Conservation (phyloP, 1,140 invertebrate species). For the Papilio helenus region DNA sequence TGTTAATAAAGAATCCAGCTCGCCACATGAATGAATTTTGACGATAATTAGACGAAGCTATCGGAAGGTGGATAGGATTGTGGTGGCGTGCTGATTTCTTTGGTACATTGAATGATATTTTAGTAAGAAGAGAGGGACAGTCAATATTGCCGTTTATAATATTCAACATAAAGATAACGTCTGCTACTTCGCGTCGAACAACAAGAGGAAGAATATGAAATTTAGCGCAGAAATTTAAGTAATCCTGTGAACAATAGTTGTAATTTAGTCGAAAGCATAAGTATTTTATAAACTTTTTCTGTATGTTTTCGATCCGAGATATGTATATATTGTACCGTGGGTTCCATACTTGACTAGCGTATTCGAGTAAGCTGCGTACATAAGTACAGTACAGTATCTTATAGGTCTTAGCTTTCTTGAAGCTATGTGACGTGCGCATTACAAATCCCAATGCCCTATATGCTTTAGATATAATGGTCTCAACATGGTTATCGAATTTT, state of each 20-base stretch:
- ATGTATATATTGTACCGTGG: not conserved
- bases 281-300: not conserved
- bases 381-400: not conserved
- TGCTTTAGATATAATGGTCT: not conserved
- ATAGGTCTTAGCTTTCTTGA: not conserved
- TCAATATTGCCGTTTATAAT: not conserved
- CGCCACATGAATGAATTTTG: too few species aligned
- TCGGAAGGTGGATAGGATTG: not conserved
- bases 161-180: not conserved
- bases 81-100: not conserved
- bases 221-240: not conserved
- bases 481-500: not conserved
- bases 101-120: not conserved
- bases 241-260: too few species aligned
- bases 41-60: not conserved
- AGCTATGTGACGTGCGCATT: not conserved
- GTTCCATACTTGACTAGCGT: not conserved
- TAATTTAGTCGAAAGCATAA: not conserved
- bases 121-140: not conserved
- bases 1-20: too few species aligned
- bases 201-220: not conserved
- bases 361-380: not conserved
- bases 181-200: not conserved
- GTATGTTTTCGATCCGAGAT: not conserved
- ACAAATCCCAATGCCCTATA: not conserved